phyloP scores from a whole-genome alignment of 2,113 vertebrate genomes.

The Microcebus griseorufus region DNA sequence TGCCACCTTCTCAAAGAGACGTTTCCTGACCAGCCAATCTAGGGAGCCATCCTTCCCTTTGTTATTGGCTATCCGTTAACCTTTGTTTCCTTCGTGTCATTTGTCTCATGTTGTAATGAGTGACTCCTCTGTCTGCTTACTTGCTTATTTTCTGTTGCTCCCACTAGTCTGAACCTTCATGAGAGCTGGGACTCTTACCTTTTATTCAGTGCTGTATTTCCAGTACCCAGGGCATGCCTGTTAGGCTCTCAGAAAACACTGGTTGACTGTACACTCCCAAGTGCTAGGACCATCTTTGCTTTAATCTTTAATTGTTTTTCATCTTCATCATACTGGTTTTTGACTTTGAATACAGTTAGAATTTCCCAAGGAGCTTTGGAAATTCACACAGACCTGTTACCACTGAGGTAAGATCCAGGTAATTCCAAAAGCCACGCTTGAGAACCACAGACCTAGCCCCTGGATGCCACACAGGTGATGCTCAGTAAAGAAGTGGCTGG shows the following conservation, averaged over 20 bases:
- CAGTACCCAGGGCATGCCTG: background rate
- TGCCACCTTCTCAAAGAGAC: background rate
- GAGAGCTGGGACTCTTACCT: background rate
- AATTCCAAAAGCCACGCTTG: background rate
- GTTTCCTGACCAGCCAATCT: background rate
- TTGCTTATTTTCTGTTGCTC: background rate
- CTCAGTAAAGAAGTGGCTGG: background rate
- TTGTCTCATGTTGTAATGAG: background rate
- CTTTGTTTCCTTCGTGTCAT: background rate
- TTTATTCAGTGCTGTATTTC: background rate
- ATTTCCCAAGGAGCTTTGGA: background rate
- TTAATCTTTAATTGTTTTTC: background rate
- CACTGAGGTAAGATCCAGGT: background rate
- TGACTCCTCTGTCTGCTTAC: background rate
- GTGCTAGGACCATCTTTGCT: background rate
- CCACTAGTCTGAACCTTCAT: background rate
- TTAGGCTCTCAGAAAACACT: background rate
- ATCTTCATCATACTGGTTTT: background rate
- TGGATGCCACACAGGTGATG: background rate
- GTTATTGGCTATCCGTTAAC: background rate
- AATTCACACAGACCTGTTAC: background rate
- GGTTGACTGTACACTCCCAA: background rate
- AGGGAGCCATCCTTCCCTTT: background rate
- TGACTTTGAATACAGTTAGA: background rate
- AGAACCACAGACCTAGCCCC: background rate